Conservation (phyloP, 1,140 invertebrate genomes). For the Drosophila truncata region DNA sequence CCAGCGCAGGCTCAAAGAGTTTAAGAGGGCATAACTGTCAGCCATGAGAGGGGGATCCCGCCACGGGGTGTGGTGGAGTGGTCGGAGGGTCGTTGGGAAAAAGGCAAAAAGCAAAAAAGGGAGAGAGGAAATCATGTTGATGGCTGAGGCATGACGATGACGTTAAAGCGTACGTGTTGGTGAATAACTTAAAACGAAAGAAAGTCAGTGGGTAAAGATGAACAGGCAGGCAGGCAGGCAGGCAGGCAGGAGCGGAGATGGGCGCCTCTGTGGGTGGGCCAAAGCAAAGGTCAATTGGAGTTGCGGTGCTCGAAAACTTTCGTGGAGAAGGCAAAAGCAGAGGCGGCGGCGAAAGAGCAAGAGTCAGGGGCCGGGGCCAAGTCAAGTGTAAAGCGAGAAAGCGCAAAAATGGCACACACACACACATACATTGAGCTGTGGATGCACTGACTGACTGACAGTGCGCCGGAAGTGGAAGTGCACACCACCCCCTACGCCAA, state of each 20-base stretch:
- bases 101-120: neutral
- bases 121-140: conserved; percentile 27
- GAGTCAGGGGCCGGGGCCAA: conserved; percentile 58
- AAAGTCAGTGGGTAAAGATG: conserved; percentile 56
- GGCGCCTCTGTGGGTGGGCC: conserved; percentile 1
- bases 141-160: conserved; percentile 57
- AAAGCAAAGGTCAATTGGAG: conserved; percentile 82
- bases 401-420: conserved; percentile 67
- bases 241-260: neutral
- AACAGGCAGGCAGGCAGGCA: neutral
- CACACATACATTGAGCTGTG: conserved; percentile 15
- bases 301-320: conserved; percentile 58
- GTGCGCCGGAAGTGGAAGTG: conserved; percentile 56
- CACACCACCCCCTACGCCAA: conserved; percentile 34
- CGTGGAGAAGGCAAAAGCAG: neutral
- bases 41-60: neutral
- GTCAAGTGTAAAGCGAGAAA: conserved; percentile 81
- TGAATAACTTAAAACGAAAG: conserved; percentile 73
- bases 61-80: neutral
- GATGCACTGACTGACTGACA: conserved; percentile 46
- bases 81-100: neutral
- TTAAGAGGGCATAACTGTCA: conserved; percentile 58
- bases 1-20: conserved; percentile 61
- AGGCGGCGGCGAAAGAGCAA: conserved; percentile 55
- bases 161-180: conserved; percentile 70